Evolutionary conservation across 2,113 vertebrate species (phyloP).

Genomic region (Rhineura floridana): DNA sequence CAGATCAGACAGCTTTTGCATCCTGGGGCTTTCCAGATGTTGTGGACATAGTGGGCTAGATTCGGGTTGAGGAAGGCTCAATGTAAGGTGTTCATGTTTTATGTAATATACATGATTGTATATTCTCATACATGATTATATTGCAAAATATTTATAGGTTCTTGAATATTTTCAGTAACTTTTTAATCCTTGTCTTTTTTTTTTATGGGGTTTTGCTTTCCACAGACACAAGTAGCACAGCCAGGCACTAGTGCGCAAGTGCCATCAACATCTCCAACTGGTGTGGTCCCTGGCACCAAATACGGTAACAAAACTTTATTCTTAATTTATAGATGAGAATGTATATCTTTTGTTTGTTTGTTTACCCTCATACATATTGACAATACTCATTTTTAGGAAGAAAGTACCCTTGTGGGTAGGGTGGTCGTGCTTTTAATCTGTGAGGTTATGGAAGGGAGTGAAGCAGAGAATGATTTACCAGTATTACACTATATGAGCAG

Average conservation of each 20-base stretch:
- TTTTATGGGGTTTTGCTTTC: constrained; percentile 31
- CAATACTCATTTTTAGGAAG: constrained; percentile 36
- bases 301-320: constrained; percentile 72
- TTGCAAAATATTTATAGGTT: background rate
- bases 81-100: too few relatives aligned
- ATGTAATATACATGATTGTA: background rate
- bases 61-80: too few relatives aligned
- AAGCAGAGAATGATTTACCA: background rate
- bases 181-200: constrained; percentile 6
- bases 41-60: too few relatives aligned
- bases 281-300: constrained; percentile 80
- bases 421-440: background rate
- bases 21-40: too few relatives aligned
- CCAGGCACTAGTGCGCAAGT: constrained; percentile 77
- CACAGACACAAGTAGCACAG: constrained; percentile 77
- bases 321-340: constrained; percentile 14
- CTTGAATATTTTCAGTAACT: background rate
- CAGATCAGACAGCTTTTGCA: too few relatives aligned
- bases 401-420: background rate
- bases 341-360: constrained; percentile 34
- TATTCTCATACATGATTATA: accelerated
- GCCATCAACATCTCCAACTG: constrained; percentile 71
- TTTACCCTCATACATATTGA: constrained; percentile 5
- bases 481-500: background rate
- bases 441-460: background rate